Evolutionary conservation across 30 jellyfish, hydroid and myxozoan species (phyloP).

Genomic region (Catostylus mosaicus): DNA sequence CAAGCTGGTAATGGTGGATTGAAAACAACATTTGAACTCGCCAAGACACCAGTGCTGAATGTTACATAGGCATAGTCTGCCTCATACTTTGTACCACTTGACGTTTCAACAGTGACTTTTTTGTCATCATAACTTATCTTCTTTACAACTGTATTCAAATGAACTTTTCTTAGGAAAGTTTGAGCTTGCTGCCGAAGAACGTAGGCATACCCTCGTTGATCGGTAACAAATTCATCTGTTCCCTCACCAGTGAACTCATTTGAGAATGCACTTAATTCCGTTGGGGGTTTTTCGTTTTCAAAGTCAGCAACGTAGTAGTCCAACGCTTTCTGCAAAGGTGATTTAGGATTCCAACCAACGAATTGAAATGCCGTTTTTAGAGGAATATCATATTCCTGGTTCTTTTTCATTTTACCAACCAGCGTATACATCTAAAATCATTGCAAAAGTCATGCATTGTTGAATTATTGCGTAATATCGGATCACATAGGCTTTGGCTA

Average conservation of each 20-base stretch:
- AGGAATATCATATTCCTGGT: slow-evolving; percentile 36
- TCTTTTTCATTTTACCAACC: slow-evolving; percentile 20
- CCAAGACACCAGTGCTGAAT: slow-evolving; percentile 71
- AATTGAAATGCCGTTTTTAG: slow-evolving; percentile 20
- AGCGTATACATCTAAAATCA: slow-evolving; percentile 7
- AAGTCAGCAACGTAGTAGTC: slow-evolving; percentile 46
- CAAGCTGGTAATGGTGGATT: slow-evolving; percentile 68
- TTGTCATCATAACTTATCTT: slow-evolving; percentile 21
- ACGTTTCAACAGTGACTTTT: slow-evolving; percentile 36
- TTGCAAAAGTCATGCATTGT: too few species aligned
- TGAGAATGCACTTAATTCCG: slow-evolving; percentile 19
- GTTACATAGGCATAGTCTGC: slow-evolving; percentile 68
- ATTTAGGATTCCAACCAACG: slow-evolving; percentile 55
- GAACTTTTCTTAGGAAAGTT: slow-evolving; percentile 30
- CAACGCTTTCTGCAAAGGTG: slow-evolving; percentile 41
- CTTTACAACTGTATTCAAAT: slow-evolving; percentile 41
- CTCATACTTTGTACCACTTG: slow-evolving; percentile 33
- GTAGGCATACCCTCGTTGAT: slow-evolving; percentile 45
- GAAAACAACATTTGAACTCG: slow-evolving; percentile 32
- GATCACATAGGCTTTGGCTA: too few species aligned
- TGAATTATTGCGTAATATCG: too few species aligned
- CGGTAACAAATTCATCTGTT: slow-evolving; percentile 50
- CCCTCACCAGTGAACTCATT: slow-evolving; percentile 56
- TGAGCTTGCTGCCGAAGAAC: slow-evolving; percentile 29
- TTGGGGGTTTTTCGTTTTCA: slow-evolving; percentile 56